Evolutionary conservation across 2,113 vertebrate genomes (phyloP).

Genomic region (Lepisosteus osseus): DNA sequence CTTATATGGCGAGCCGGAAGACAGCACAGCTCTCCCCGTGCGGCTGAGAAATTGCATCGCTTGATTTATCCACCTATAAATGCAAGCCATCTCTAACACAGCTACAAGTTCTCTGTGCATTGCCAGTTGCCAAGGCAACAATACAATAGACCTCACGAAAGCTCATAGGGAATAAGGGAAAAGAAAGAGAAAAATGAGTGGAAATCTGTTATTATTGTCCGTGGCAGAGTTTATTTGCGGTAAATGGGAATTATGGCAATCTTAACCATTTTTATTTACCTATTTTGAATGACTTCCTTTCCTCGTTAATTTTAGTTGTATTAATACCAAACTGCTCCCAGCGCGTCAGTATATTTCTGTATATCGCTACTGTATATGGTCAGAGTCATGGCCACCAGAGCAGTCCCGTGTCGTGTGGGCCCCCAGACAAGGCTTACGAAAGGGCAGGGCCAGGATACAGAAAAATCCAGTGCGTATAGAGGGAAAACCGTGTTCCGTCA

Average conservation of each 20-base stretch:
- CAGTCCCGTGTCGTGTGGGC: too few relatives aligned
- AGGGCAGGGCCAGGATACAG: too few relatives aligned
- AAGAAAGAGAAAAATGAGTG: constrained; percentile 37
- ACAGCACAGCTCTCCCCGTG: background rate
- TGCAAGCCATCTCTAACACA: constrained; percentile 43
- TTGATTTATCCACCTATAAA: constrained; percentile 37
- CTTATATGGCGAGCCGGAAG: constrained; percentile 28
- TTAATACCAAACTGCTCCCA: too few relatives aligned
- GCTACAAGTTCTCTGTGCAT: constrained; percentile 30
- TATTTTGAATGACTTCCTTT: background rate
- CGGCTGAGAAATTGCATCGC: constrained; percentile 17
- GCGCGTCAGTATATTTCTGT: too few relatives aligned
- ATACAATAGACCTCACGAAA: constrained; percentile 56
- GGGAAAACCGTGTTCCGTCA: too few relatives aligned
- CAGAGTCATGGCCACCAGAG: too few relatives aligned
- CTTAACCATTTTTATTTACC: background rate
- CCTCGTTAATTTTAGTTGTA: background rate
- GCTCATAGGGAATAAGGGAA: constrained; percentile 56
- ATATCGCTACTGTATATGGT: too few relatives aligned
- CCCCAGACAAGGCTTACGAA: too few relatives aligned
- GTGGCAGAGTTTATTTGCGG: constrained; percentile 8
- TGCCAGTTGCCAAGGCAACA: constrained; percentile 66
- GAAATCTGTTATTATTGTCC: constrained; percentile 44
- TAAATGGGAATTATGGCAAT: background rate
- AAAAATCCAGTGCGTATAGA: too few relatives aligned